A percentile compares a stretch with the other conserved stretches of the same genome.
Evolutionary conservation across 2,888 invertebrate genomes (phyloP).

Genomic region (Atrina japonica): DNA sequence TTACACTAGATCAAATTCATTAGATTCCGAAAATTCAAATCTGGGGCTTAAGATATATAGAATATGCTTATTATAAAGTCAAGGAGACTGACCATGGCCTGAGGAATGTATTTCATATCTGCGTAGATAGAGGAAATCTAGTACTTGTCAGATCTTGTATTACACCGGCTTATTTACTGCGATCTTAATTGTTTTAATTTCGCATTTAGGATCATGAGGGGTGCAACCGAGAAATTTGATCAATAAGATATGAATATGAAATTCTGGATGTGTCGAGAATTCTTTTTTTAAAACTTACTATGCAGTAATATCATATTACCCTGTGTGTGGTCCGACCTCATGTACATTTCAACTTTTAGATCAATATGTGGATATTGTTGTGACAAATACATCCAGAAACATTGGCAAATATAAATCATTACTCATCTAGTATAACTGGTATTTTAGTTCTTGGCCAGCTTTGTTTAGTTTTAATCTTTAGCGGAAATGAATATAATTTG

Average conservation of each 20-base stretch:
- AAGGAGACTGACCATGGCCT: conserved; percentile 15
- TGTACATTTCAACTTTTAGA: conserved; percentile 13
- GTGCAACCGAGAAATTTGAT: conserved; percentile 26
- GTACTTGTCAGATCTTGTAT: conserved; percentile 20
- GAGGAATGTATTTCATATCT: conserved; percentile 27
- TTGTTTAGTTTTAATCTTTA: no score
- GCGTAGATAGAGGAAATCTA: conserved; percentile 21
- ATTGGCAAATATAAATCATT: no score
- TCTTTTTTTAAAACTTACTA: conserved; percentile 5
- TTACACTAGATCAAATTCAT: no score
- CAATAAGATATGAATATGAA: conserved; percentile 24
- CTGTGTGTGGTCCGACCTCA: conserved; percentile 30
- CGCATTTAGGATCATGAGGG: background rate
- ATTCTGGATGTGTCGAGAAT: conserved; percentile 13
- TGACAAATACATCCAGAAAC: no score
- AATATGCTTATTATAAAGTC: no score
- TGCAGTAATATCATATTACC: conserved; percentile 21
- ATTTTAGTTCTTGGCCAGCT: no score
- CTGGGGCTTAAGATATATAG: no score
- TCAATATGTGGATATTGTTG: conserved; percentile 6
- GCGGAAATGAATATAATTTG: no score
- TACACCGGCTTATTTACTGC: background rate
- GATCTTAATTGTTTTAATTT: conserved; percentile 31
- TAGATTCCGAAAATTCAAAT: no score
- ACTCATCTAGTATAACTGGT: no score